Evolutionary conservation across 2,797 vertebrate species (phyloP), one percentile per base, ranked within the genome.

Genomic region (Hemitrygon akajei): DNA sequence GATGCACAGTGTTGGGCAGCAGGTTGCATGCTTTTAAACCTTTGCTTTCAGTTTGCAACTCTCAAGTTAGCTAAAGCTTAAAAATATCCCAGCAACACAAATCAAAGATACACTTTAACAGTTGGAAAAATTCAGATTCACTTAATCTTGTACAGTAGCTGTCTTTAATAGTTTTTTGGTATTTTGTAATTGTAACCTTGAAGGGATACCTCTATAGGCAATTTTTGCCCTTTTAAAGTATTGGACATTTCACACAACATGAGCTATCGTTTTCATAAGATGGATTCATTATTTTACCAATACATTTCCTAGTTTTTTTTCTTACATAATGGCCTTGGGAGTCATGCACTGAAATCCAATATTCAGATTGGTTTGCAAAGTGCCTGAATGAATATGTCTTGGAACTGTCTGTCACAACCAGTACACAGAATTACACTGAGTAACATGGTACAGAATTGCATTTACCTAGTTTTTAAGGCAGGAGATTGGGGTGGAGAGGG

Each of bases 41-140:
- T 87, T 25, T 84, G 63, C n/a, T 89, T 86, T 86, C 63, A 89
- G 58, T 34, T 37, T 89, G 86, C 60, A 66, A n/a, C 16, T 66
- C 86, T 34, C 34, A 58, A 89, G 14, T 89, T 89, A 34, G 6
- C 9, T 89, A 7, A 66, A 66, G 56, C 27, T 16, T 0, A 27
- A 87, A 60, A 56, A 63, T 87, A 60, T 22, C 71, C 16, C 86
- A 89, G 60, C n/a, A 89, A 34, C 6, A 34, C 5, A 34, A 66
- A 34, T 63, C 18, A 12, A 47, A 60, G 60, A 2, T 63, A 34
- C 60, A 66, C 60, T 66, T 30, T 34, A 60, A 4, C 5, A 16
- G 27, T 86, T 60, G 47, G 82, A 56, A 86, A 86, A 30, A 30
- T 60, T 58, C 25, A 16, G 30, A 86, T 86, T 86, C 27, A 30